Percentiles rank a stretch among this genome's conserved stretches.
These are phyloP conservation scores for Montifringilla adamsi DNA, from an alignment of 2,113 vertebrate genomes.

Conservation along the genomic window DNA sequence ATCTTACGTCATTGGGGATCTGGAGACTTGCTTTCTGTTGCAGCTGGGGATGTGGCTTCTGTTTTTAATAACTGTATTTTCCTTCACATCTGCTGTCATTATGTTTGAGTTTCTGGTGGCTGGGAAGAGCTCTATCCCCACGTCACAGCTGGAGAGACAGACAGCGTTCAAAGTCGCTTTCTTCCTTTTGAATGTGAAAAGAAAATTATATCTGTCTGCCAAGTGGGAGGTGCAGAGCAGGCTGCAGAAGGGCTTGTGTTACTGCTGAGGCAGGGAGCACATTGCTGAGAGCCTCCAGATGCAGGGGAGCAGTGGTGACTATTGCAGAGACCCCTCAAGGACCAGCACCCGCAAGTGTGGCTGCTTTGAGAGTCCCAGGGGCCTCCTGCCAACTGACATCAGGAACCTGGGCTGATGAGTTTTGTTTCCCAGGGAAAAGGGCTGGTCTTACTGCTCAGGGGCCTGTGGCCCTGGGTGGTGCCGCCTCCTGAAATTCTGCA, in stretches of 20 bases:
- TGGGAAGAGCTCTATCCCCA: neutral
- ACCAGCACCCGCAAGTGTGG: neutral
- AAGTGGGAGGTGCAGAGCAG: neutral
- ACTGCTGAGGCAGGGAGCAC: neutral
- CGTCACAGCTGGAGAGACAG: neutral
- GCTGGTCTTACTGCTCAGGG: too few relatives aligned
- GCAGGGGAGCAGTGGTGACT: neutral
- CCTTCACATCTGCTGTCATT: neutral
- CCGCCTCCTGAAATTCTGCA: too few relatives aligned
- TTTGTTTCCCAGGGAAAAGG: too few relatives aligned
- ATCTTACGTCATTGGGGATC: rapidly evolving
- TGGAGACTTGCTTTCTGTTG: neutral
- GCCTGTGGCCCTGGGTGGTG: too few relatives aligned
- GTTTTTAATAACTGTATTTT: neutral
- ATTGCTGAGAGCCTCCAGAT: neutral
- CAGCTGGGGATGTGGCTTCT: neutral
- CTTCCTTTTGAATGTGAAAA: neutral
- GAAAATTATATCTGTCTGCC: neutral
- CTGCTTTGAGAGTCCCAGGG: too few relatives aligned
- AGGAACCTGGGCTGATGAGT: too few relatives aligned
- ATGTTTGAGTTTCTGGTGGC: neutral
- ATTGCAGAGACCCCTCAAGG: neutral
- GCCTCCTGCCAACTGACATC: too few relatives aligned
- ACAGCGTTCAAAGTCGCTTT: neutral
- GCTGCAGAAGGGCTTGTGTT: neutral